These are phyloP conservation scores for Tokudaia tokunoshimensis DNA, from an alignment of 2,797 vertebrate species.

Conservation along the genomic window DNA sequence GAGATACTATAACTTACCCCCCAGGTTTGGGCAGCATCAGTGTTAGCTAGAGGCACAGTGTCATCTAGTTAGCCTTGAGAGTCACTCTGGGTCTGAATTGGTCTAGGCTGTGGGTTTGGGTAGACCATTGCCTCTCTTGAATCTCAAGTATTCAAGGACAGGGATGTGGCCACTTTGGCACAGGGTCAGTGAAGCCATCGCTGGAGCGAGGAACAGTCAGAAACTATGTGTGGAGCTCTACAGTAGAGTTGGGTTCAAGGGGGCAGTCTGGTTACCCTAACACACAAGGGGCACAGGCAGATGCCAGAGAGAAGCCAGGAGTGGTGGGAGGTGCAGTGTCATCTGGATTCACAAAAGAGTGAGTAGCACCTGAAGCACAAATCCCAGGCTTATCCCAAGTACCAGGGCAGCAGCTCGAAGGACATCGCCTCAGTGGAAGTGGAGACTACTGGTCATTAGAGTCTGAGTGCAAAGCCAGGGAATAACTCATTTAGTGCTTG, in stretches of 20 bases:
- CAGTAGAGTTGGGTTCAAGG: background rate
- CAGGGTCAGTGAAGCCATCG: background rate
- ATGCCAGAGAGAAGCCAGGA: background rate
- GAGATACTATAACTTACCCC: background rate
- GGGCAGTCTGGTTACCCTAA: background rate
- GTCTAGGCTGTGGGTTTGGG: background rate
- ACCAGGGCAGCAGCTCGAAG: background rate
- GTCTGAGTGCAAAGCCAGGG: background rate
- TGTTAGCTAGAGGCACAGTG: background rate
- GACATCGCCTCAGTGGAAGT: background rate
- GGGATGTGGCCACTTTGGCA: background rate
- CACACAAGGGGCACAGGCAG: rapidly evolving
- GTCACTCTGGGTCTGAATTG: background rate
- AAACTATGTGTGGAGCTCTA: background rate
- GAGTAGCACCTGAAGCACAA: rapidly evolving
- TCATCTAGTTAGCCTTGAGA: background rate
- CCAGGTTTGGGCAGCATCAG: background rate
- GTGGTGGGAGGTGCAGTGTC: background rate
- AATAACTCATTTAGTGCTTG: background rate
- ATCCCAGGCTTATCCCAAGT: background rate
- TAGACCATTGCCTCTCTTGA: rapidly evolving
- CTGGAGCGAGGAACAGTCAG: background rate
- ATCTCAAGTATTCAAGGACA: background rate
- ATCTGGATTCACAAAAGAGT: no score
- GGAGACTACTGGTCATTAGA: background rate